Evolutionary conservation across 2,113 vertebrate species (phyloP), one percentile per base, ranked within the genome.

Genomic region (Excalfactoria chinensis): DNA sequence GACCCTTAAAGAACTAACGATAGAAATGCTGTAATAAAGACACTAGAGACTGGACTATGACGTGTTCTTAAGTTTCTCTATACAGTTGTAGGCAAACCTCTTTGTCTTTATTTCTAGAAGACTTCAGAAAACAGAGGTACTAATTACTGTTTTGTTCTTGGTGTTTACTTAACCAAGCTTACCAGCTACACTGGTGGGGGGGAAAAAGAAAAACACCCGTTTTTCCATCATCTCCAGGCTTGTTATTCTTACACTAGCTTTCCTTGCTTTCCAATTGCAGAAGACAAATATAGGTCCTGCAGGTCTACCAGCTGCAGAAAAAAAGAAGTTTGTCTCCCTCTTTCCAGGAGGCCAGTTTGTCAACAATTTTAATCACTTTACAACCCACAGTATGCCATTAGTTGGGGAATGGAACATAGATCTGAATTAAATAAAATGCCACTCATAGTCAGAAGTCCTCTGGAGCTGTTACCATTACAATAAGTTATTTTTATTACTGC

Each of bases 401-500:
- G 75, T 73, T 91, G 87, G 40, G 64, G 46, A 93, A 88, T 17
- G 60, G 60, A 91, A 88, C 94, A 93, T 91, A 96, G 78, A 95
- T 96, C 88, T 95, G 89, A 93, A 91, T 96, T 94, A 96, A 91
- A 91, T 93, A 91, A 92, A 95, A 89, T 95, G 93, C 89, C 75
- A 93, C 60, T 95, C 89, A 58, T 93, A 82, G 60, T 87, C 89
- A 89, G 82, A 69, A 93, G 91, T 93, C 82, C 84, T 95, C 94
- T 93, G 87, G 78, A 95, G 75, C 94, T 93, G 89, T 92, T 93
- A 80, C 82, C 40, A 84, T 96, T 92, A 86, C 48, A 93, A 48
- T 96, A 94, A 92, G 82, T 94, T 96, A 92, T 94, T 96, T 96
- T 96, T 94, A 96, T 93, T 95, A 93, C 82, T 80, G 60, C 78